Base-by-base conservation (phyloP, 1,140 invertebrate species). In the Drosophila cardini region DNA sequence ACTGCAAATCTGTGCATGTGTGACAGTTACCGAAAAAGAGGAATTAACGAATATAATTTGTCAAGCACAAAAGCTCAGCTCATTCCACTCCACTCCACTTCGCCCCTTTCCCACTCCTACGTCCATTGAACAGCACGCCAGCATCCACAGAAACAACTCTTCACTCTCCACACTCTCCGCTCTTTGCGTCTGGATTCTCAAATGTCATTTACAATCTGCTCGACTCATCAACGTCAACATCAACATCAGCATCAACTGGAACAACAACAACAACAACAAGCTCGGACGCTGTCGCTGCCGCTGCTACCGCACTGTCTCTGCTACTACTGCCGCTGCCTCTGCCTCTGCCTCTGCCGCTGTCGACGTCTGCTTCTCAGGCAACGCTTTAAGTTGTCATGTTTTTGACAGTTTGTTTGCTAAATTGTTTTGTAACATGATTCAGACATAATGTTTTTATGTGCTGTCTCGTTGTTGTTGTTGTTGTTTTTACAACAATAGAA, bases 391-490 rank as follows among this genome's bases (percentile, higher is more conserved):
- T 84, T 87, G 84, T 84, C 80, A 84, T 87, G 84, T 87, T 87
- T 87, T 84, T 79, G 84, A 87, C 84, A 87, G 80, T 89, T 87
- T 87, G 80, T 89, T 80, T 89, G 83, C 83, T 86, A 86, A 86
- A 86, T 86, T 86, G 83, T 86, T 87, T 82, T 87, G 83, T 77
- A 87, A 86, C 83, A 86, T 87, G 83, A 87, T 86, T 87, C 80
- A 76, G 73, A 76, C 69, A 76, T 76, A 72, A 72, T 76, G 73
- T 76, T 67, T 72, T 76, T 67, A 72, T 76, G 46, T 45, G 68
- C 50, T 50, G 32, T 13, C 10, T 18, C 16, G 46, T 38, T 21
- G 16, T 26, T 26, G 43, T 6, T 55, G 26, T 34, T 64, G 36
- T 53, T 60, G 60, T 56, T 50, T 67, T 50, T 52, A 71, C 72